These are phyloP conservation scores for Rhabdornis inornatus DNA, from an alignment of 2,113 vertebrate species.

Conservation along the genomic window DNA sequence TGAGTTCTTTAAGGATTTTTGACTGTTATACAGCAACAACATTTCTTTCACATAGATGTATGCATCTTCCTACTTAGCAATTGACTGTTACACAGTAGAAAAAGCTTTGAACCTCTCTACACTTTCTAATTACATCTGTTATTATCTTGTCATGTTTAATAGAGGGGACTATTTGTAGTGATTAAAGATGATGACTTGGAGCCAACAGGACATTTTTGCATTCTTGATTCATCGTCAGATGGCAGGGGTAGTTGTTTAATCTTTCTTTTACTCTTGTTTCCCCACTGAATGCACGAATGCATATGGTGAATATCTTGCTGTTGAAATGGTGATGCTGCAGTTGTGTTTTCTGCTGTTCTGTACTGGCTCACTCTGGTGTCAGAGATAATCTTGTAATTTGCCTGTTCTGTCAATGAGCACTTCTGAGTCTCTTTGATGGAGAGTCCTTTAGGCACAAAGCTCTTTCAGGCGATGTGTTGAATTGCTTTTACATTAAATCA, in stretches of 20 bases:
- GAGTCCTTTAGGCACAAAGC: not conserved
- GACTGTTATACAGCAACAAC: not conserved
- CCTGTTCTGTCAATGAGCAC: not conserved
- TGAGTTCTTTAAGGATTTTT: slow-evolving; percentile 6
- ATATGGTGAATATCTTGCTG: not conserved
- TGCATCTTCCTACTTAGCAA: not conserved
- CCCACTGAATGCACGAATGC: not conserved
- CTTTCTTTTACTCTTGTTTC: not conserved
- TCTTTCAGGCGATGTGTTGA: not conserved
- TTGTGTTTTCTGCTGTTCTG: not conserved
- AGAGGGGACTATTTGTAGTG: not conserved
- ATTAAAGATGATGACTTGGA: not conserved
- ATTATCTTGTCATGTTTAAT: not conserved
- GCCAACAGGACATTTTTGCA: not conserved
- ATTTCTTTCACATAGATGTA: not conserved
- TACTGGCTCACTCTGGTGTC: not conserved
- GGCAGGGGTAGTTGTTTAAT: not conserved
- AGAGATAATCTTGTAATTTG: not conserved
- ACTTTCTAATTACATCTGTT: not conserved
- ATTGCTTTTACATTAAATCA: not conserved
- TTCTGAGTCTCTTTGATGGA: not conserved
- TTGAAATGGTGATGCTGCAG: not conserved
- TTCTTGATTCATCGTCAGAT: not conserved
- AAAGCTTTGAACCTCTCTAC: not conserved
- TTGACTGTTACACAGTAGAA: not conserved